These are phyloP conservation scores for Propithecus perrieri DNA, from an alignment of 2,797 vertebrate genomes.

Conservation along the genomic window DNA sequence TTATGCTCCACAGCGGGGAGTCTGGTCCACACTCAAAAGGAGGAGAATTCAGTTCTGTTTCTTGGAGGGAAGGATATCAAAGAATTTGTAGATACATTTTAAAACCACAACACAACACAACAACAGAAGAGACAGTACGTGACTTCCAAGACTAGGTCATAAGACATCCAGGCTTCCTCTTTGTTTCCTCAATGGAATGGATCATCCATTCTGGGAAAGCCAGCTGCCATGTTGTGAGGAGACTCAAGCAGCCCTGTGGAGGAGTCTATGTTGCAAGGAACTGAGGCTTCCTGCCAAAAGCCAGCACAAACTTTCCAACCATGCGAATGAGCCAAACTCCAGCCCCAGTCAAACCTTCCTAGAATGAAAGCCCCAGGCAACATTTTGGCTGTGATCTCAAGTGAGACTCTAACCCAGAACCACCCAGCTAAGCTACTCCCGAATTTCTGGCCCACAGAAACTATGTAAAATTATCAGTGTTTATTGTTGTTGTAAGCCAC, in stretches of 20 bases:
- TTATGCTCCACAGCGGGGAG: background rate
- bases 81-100: background rate
- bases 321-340: background rate
- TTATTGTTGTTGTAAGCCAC: background rate
- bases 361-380: background rate
- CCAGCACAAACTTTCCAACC: background rate
- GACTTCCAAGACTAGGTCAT: background rate
- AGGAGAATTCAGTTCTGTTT: background rate
- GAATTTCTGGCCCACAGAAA: background rate
- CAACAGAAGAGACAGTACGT: background rate
- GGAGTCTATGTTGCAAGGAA: background rate
- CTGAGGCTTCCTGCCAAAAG: background rate
- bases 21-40: background rate
- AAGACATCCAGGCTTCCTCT: background rate
- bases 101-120: background rate
- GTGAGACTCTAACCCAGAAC: background rate
- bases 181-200: background rate
- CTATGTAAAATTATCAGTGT: background rate
- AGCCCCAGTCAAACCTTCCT: background rate
- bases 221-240: background rate
- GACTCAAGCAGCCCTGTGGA: background rate
- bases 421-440: background rate
- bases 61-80: background rate
- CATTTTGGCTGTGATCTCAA: background rate
- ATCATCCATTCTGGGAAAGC: background rate